phyloP scores from a whole-genome alignment of 37 sponge, comb jelly and placozoan species.

The Cliona cf. orientalis region DNA sequence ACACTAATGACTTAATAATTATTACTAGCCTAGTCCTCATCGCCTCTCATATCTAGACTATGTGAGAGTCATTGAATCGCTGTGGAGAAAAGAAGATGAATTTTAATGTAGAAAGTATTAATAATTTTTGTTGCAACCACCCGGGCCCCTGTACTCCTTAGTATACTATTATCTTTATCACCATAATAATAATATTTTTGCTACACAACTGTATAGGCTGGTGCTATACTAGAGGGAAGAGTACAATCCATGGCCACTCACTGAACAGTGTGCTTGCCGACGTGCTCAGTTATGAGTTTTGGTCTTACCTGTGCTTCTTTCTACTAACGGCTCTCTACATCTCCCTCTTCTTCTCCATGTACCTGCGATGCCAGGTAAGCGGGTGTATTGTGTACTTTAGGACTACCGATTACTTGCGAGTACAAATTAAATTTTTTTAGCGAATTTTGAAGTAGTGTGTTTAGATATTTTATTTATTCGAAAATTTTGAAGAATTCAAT shows the following conservation, averaged over 20 bases:
- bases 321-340: constrained; percentile 52
- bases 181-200: not conserved
- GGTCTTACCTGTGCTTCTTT: constrained; percentile 45
- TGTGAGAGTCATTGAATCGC: too few relatives aligned
- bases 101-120: too few relatives aligned
- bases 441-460: not conserved
- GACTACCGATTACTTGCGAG: not conserved
- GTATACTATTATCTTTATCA: too few relatives aligned
- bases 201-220: constrained; percentile 27
- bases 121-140: too few relatives aligned
- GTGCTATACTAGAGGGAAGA: constrained; percentile 27
- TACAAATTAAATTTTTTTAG: not conserved
- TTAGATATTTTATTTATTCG: not conserved
- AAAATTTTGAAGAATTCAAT: too few relatives aligned
- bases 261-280: not conserved
- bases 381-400: too few relatives aligned
- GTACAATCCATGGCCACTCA: not conserved
- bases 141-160: too few relatives aligned
- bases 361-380: too few relatives aligned
- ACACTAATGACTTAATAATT: too few relatives aligned
- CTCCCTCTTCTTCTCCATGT: constrained; percentile 7
- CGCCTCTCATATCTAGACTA: too few relatives aligned
- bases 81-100: too few relatives aligned
- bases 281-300: constrained; percentile 53
- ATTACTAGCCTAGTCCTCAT: too few relatives aligned